Base-by-base conservation (phyloP, 2,797 vertebrate species). In the Argyrosomus regius region DNA sequence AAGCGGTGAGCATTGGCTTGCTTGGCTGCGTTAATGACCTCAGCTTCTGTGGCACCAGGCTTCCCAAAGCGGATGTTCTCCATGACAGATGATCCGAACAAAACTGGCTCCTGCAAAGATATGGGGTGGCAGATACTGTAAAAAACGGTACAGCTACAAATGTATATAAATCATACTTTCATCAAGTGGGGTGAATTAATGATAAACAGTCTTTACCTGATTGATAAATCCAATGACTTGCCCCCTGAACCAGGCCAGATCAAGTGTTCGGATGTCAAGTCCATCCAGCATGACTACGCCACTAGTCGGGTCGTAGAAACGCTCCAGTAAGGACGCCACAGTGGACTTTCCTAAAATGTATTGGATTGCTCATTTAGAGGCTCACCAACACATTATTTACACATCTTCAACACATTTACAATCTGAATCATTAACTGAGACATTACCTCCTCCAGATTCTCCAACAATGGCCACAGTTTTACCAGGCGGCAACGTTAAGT, bases 31-130 rank as follows among this genome's bases (percentile, higher is more conserved):
- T 93, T 77, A 0, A 95, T 92, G 60, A 99, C 96, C 81, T 99
- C 97, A 0, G 94, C 93, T 0, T 99, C 97, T 0, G 97, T 95
- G 70, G 98, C 98, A 0, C 90, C 95, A 0, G 95, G 97, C 79
- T 97, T 97, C 64, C 97, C 98, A 1, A 99, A 98, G 68, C 98
- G 97, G 87, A 99, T 99, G 89, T 99, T 99, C 88, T 99, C 98
- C 96, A 97, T 96, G 89, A 99, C 91, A 2, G 95, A 97, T 0
- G 97, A 97, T 22, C 96, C 97, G 3, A 99, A 99, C 70, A 99
- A 93, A 78, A 99, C 96, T 0, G 98, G 98, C 87, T 99, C 98
- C 98, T 99, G 89, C 0, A 2, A 67, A 35, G 22, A 78, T 5
- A 59, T 17, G 53, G 5, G 2, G 7, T 20, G 6, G 43, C 20